Conservation (phyloP, 1,140 invertebrate species). For the Neomicropteryx cornuta region DNA sequence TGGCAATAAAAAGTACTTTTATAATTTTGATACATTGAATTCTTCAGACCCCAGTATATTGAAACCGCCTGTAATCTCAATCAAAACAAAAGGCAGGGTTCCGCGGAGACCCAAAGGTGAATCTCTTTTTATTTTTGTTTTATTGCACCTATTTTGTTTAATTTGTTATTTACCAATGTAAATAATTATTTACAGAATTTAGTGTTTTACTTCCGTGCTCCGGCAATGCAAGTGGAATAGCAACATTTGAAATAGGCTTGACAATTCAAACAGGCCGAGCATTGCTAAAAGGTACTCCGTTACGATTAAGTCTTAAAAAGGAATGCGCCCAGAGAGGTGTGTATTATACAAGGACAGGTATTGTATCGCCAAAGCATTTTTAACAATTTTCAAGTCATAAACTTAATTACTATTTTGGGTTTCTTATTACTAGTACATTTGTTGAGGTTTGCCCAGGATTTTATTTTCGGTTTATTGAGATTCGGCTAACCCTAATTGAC, state of each 20-base stretch:
- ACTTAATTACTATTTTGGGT: slow-evolving; percentile 5
- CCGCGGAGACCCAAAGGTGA: slow-evolving; percentile 74
- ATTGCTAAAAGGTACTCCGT: slow-evolving; percentile 75
- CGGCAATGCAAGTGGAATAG: slow-evolving; percentile 79
- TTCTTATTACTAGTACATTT: background rate
- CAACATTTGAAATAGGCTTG: slow-evolving; percentile 78
- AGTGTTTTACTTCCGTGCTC: slow-evolving; percentile 84
- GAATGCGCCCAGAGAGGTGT: slow-evolving; percentile 87
- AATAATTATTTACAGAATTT: slow-evolving; percentile 56
- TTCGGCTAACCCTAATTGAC: too few relatives aligned
- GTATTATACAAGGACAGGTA: slow-evolving; percentile 49
- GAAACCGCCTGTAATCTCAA: slow-evolving; percentile 75
- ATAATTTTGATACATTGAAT: slow-evolving; percentile 75
- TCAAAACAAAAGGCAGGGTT: slow-evolving; percentile 71
- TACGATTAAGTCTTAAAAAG: slow-evolving; percentile 82
- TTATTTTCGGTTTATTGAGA: too few relatives aligned
- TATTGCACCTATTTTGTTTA: slow-evolving; percentile 2
- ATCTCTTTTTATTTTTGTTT: too few relatives aligned
- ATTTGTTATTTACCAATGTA: too few relatives aligned
- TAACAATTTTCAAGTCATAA: slow-evolving; percentile 30
- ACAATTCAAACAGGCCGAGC: slow-evolving; percentile 70
- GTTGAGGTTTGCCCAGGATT: too few relatives aligned
- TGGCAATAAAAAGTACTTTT: slow-evolving; percentile 73
- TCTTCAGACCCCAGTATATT: slow-evolving; percentile 75
- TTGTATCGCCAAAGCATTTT: slow-evolving; percentile 46